Conservation (phyloP, 2,113 vertebrate genomes). For the Choloepus hoffmanni region DNA sequence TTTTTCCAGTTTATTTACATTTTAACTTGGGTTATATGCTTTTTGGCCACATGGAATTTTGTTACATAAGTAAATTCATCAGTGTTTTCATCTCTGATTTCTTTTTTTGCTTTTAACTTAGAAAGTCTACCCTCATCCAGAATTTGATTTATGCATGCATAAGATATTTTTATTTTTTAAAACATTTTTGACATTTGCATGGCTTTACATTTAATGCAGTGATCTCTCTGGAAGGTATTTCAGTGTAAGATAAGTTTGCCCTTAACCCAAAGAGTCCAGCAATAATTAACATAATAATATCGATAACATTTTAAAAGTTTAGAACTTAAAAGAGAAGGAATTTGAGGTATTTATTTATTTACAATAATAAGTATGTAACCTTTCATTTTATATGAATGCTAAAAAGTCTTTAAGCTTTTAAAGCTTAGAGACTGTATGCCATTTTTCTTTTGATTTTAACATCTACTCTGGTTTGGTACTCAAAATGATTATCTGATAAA, state of each 20-base stretch:
- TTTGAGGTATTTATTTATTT: conserved; percentile 10
- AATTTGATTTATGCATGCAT: conserved; percentile 15
- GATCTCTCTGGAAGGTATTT: background rate
- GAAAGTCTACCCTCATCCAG: background rate
- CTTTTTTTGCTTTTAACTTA: conserved; percentile 26
- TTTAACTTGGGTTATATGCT: background rate
- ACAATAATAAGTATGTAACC: background rate
- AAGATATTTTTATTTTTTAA: conserved; percentile 13
- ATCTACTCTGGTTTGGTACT: background rate
- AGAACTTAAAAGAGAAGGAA: background rate
- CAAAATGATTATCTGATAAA: conserved; percentile 1
- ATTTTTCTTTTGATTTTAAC: conserved; percentile 36
- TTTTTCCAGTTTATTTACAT: conserved; percentile 19
- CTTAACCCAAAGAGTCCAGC: background rate
- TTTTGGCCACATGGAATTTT: background rate
- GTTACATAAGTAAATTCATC: background rate
- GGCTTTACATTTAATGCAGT: conserved; percentile 32
- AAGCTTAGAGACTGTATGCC: background rate
- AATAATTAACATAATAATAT: conserved; percentile 3
- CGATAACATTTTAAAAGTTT: background rate
- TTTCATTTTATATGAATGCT: background rate
- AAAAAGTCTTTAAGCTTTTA: conserved; percentile 3
- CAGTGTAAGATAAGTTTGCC: background rate
- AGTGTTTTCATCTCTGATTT: background rate
- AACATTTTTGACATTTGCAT: background rate